Base-by-base conservation (phyloP, 1,140 invertebrate genomes). In the Polypedilum vanderplanki region DNA sequence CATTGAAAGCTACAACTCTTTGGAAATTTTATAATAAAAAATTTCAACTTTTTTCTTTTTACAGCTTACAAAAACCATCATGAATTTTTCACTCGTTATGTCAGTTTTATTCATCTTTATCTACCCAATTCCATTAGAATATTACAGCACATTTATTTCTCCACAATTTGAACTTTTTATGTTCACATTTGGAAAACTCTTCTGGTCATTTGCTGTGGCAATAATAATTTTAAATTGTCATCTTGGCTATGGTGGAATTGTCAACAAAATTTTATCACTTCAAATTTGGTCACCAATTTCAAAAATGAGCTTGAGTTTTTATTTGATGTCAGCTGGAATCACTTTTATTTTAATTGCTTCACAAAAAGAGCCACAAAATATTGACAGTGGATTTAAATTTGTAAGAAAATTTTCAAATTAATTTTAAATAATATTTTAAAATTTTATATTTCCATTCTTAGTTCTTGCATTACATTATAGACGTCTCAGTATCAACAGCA, bases 251-350 rank as follows among this genome's bases (percentile, higher is more conserved):
- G 9, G 20, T 20, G 65, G 65, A 20, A 10, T 22, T 70, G 8
- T 70, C 5, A 70, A 70, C 18, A 5, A 70, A 70, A 18, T 70
- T 12, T 12, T 70, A 2, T 70, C 65, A 20, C 9, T n/a, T 20
- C 17, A 1, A 0, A 20, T 20, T 20, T 70, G 65, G 65, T 18
- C 17, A 22, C 65, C 65, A 18, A 70, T 70, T 20, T n/a, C 4
- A 0, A 70, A 70, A 70, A 20, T 70, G 20, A 18, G 65, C 9
- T 70, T 70, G 65, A 70, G 65, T 18, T 70, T 70, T 9, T 70
- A 70, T 20, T 70, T 70, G 18, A 22, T 70, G 3, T 20, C 17
- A 0, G 65, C 65, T 70, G 17, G 17, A 20, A 20, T 70, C 17
- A n/a, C 17, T 5, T 70, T 20, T 20, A 18, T 20, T n/a, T 10